Evolutionary conservation across 2,888 invertebrate genomes (phyloP).

Genomic region (Drepanosiphum platanoidis): DNA sequence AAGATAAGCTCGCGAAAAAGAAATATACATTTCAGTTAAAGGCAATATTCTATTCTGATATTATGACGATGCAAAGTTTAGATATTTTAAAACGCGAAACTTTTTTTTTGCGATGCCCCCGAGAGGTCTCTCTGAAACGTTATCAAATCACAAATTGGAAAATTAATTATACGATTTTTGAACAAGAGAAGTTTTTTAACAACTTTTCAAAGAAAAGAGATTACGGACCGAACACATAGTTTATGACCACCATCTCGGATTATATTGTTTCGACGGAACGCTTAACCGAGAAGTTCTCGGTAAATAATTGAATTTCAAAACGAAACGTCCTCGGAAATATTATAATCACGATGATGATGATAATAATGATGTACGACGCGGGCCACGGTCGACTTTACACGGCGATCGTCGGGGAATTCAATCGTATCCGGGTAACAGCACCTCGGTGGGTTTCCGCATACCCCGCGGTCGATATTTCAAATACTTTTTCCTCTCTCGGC

Average conservation of each 20-base stretch:
- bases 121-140: not conserved
- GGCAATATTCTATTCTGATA: not conserved
- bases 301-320: not conserved
- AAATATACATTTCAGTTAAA: not conserved
- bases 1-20: not conserved
- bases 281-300: not conserved
- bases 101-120: not conserved
- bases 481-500: not conserved
- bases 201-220: conserved; percentile 16
- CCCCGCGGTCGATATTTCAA: not conserved
- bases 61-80: not conserved
- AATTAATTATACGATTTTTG: conserved; percentile 19
- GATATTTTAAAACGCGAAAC: conserved; percentile 4
- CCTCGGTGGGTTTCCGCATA: not conserved
- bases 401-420: not conserved
- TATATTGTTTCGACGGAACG: not conserved
- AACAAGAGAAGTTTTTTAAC: not conserved
- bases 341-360: not conserved
- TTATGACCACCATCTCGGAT: not conserved
- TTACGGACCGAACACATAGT: not conserved
- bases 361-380: too few species aligned
- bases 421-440: not conserved
- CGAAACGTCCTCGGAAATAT: not conserved
- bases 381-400: not conserved
- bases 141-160: not conserved